phyloP scores from a whole-genome alignment of 1,140 invertebrate genomes.

The Drosophila chauvacae region DNA sequence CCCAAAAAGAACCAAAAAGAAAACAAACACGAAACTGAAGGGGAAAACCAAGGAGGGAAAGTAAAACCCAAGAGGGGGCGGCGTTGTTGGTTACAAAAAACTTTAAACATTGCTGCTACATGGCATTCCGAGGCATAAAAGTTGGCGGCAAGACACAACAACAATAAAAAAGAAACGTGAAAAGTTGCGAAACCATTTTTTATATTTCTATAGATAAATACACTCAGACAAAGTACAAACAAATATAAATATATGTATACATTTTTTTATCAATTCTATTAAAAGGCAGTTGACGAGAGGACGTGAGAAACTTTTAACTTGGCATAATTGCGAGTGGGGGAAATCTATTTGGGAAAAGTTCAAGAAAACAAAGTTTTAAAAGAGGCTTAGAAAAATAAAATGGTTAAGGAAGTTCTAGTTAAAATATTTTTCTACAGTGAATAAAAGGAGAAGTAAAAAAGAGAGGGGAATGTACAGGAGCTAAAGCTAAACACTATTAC shows the following conservation, averaged over 20 bases:
- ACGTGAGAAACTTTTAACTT: slow-evolving; percentile 23
- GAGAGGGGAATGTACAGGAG: too few relatives aligned
- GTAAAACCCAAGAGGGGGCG: slow-evolving; percentile 20
- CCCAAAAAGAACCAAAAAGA: slow-evolving; percentile 36
- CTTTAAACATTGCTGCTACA: slow-evolving; percentile 48
- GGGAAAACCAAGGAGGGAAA: slow-evolving; percentile 20
- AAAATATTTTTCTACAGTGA: slow-evolving; percentile 11
- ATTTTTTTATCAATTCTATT: slow-evolving; percentile 24
- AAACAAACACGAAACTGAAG: slow-evolving; percentile 30
- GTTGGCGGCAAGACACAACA: slow-evolving; percentile 34
- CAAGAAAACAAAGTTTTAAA: slow-evolving; percentile 1
- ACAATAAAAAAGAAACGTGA: slow-evolving; percentile 27
- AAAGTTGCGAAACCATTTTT: slow-evolving; percentile 72
- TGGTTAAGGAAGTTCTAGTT: background rate
- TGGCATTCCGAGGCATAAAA: slow-evolving; percentile 55
- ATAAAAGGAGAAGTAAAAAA: background rate
- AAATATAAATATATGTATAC: slow-evolving; percentile 2
- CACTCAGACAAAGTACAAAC: slow-evolving; percentile 9
- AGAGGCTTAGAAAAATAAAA: background rate
- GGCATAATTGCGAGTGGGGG: slow-evolving; percentile 3
- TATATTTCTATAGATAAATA: slow-evolving; percentile 41
- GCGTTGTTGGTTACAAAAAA: slow-evolving; percentile 30
- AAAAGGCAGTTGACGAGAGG: slow-evolving; percentile 37
- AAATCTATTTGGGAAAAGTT: slow-evolving; percentile 28
- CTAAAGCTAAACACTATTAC: background rate